Evolutionary conservation across 30 jellyfish, hydroid and myxozoan species (phyloP), one percentile per base, ranked within the genome.

Genomic region (Sanderia malayensis): DNA sequence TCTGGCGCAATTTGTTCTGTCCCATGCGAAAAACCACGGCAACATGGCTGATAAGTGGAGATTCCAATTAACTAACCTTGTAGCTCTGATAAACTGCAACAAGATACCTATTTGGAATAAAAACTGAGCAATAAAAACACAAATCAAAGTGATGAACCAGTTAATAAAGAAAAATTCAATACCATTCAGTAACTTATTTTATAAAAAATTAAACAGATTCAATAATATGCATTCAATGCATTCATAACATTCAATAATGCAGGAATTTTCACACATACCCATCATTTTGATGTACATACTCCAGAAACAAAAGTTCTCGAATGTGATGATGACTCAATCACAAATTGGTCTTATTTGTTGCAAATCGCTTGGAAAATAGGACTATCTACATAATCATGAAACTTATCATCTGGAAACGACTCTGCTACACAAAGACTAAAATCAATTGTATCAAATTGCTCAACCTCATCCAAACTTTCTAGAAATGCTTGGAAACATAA

Each of bases 261-360:
- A n/a, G n/a, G n/a, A n/a, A n/a, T n/a, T n/a, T n/a, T n/a, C n/a
- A 62, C 27, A 62, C 74, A 62, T 62, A 62, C 74, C 74, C 55
- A 23, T 62, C 74, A 62, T 25, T 44, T 44, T 62, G 74, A 26
- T 62, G 74, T 62, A 62, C 74, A 62, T 62, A 31, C 74, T 62
- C 74, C 74, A 62, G 74, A 62, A 62, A 62, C 27, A 23, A 62
- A 62, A 26, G 19, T 26, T 62, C 74, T 62, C 30, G 74, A 62
- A 24, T 31, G 26, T 62, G 74, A 30, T 17, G 57, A 62, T 62
- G 74, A 62, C 21, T 33, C 74, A 33, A 62, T 62, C 23, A 62
- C 74, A 62, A 62, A 62, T 8, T 44, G 46, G 58, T 30, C 30
- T 55, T 26, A 62, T 31, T 25, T 62, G 49, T 62, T 21, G 49